A percentile compares a stretch with the other conserved stretches of the same genome.
Evolutionary conservation across 2,888 invertebrate genomes (phyloP).

Genomic region (Hermaeophaga mercurialis): DNA sequence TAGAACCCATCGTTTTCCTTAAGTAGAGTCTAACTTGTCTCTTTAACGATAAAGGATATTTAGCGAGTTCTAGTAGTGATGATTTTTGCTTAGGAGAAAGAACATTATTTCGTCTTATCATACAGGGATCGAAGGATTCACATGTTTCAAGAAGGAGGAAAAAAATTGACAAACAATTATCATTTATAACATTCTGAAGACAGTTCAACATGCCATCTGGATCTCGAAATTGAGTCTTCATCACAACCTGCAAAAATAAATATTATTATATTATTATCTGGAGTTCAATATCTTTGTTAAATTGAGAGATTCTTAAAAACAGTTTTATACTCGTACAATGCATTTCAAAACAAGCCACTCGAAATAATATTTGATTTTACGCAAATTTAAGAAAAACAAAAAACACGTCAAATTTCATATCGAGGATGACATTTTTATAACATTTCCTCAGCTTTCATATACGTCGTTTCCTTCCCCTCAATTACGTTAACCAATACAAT

Average conservation of each 20-base stretch:
- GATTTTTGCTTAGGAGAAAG: constrained; percentile 70
- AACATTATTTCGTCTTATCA: constrained; percentile 74
- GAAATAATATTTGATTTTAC: no score
- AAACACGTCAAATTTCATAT: no score
- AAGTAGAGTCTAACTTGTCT: constrained; percentile 60
- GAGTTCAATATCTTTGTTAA: background rate
- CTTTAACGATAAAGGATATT: constrained; percentile 69
- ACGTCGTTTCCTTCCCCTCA: no score
- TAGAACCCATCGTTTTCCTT: constrained; percentile 60
- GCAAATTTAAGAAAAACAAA: no score
- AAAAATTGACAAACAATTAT: constrained; percentile 68
- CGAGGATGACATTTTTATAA: no score
- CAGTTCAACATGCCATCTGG: constrained; percentile 83
- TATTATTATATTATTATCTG: no score
- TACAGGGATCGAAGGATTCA: constrained; percentile 78
- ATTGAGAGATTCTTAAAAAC: background rate
- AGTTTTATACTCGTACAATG: no score
- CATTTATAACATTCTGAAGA: constrained; percentile 67
- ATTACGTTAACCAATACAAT: no score
- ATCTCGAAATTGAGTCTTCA: constrained; percentile 83
- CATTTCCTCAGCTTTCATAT: no score
- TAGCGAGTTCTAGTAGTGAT: constrained; percentile 67
- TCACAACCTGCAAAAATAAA: constrained; percentile 64
- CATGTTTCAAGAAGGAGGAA: constrained; percentile 74
- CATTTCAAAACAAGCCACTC: no score